Conservation (phyloP, 1,140 invertebrate genomes). For the Drosophila eugracilis region DNA sequence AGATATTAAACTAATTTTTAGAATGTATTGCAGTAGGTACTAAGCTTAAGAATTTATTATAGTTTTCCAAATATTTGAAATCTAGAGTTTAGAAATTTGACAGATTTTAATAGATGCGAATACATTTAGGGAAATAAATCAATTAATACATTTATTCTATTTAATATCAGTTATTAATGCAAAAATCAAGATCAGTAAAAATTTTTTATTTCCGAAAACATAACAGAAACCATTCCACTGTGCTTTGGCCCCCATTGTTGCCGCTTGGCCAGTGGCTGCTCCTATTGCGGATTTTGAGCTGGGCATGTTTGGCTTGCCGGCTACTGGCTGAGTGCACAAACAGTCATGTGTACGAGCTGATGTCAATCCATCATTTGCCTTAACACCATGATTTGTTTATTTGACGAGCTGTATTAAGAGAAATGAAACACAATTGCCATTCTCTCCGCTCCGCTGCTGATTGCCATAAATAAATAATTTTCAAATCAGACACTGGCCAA, state of each 20-base stretch:
- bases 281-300: constrained; percentile 56
- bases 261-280: constrained; percentile 39
- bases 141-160: background rate
- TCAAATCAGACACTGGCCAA: constrained; percentile 68
- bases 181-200: too few species aligned
- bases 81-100: too few species aligned
- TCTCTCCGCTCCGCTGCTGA: constrained; percentile 30
- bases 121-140: too few species aligned
- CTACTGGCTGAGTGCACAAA: constrained; percentile 50
- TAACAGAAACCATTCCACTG: constrained; percentile 17
- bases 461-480: constrained; percentile 79
- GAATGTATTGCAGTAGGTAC: too few species aligned
- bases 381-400: constrained; percentile 73
- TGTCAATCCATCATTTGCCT: constrained; percentile 79
- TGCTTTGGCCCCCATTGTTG: constrained; percentile 51
- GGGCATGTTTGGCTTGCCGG: constrained; percentile 50
- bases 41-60: too few species aligned
- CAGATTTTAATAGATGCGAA: too few species aligned
- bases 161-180: too few species aligned
- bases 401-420: constrained; percentile 60
- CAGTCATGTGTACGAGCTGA: constrained; percentile 23
- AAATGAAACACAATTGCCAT: constrained; percentile 59
- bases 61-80: too few species aligned
- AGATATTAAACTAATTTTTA: too few species aligned
- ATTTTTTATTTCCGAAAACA: background rate